Evolutionary conservation across 53 echinoderm and acorn worm species (phyloP).

Genomic region (Actinopyga echinites): DNA sequence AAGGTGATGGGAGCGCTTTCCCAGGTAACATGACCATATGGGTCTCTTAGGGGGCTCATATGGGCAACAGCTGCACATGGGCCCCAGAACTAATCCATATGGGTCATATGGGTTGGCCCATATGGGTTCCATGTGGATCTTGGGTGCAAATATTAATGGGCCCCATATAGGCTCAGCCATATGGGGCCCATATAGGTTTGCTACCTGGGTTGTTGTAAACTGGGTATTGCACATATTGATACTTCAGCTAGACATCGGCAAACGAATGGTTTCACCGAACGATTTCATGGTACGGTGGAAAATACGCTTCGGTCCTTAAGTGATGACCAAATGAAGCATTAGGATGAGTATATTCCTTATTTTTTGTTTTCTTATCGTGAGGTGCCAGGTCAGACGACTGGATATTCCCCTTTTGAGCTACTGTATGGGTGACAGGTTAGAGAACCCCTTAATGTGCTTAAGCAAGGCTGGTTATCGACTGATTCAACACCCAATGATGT

Average conservation of each 20-base stretch:
- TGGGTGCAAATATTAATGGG: too few species aligned
- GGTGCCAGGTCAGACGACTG: neutral
- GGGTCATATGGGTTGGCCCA: too few species aligned
- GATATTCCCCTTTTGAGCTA: neutral
- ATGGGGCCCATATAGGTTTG: too few species aligned
- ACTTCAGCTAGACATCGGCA: constrained; percentile 8
- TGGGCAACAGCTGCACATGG: too few species aligned
- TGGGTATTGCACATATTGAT: neutral
- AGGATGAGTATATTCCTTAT: constrained; percentile 17
- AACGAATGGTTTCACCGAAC: constrained; percentile 31
- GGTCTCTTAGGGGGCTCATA: too few species aligned
- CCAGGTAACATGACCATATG: too few species aligned
- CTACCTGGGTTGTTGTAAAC: neutral
- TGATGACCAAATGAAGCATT: neutral
- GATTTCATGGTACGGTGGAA: constrained; percentile 29
- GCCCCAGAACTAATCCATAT: too few species aligned
- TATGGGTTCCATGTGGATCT: too few species aligned
- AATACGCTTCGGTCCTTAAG: constrained; percentile 20
- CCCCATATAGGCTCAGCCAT: too few species aligned
- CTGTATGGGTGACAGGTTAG: neutral
- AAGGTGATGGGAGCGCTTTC: neutral
- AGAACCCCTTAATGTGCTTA: neutral
- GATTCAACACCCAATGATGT: neutral
- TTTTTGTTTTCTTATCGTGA: neutral
- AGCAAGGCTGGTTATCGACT: neutral